Evolutionary conservation across 1,140 invertebrate species (phyloP), one percentile per base, ranked within the genome.

Genomic region (Pseudomyrmex dendroicus): DNA sequence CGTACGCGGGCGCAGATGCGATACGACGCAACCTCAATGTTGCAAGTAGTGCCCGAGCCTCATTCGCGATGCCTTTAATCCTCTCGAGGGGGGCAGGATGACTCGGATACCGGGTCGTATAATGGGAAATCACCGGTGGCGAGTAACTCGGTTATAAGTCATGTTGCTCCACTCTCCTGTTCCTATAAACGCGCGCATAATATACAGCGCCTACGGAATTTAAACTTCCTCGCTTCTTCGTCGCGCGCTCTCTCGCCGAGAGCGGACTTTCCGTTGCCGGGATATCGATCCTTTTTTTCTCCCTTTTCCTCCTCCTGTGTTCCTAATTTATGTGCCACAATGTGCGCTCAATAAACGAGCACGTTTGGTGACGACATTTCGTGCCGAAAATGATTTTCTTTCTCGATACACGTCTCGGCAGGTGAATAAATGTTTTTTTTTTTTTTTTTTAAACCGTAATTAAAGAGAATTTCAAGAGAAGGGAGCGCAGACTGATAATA

Each of bases 41-140:
- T 84, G 82, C 82, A 80, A 87, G 50, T 84, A 64, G 68, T 86
- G 59, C 82, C 73, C 62, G 73, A 87, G 84, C 86, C 85, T 84
- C 85, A 84, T 86, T 80, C 85, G 85, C 63, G 82, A 87, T 84
- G 68, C 85, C 82, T 74, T 87, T 87, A 84, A 87, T 87, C 82
- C 80, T 86, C 54, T 73, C 85, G 77, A 67, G 62, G 54, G 52
- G 25, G 76, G 62, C 62, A 80, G 85, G 73, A 84, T 84, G 73
- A 84, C 86, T 78, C 50, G 82, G 72, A 80, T 84, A 86, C 67
- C 67, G 20, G 85, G 56, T 76, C 80, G 57, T 87, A 80, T 87
- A 87, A 84, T 80, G 61, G 82, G 85, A 87, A 73, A 70, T 74
- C 85, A 84, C 84, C 67, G 48, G 85, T 82, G 78, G 78, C 78